These are phyloP conservation scores for Agriopis leucophaearia DNA, from an alignment of 2,888 invertebrate genomes.

Conservation along the genomic window DNA sequence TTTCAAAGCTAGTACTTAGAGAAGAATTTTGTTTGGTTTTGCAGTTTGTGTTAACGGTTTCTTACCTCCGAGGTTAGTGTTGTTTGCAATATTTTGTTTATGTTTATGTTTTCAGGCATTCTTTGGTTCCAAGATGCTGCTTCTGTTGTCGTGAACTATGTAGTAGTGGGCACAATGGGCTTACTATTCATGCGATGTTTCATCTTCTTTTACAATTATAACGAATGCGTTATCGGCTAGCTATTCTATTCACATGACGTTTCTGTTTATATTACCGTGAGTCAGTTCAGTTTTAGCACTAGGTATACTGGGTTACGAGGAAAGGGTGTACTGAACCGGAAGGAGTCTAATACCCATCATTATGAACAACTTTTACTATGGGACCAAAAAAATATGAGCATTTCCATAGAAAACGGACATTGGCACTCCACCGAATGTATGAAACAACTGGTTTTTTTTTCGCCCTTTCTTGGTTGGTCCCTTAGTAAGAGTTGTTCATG, in stretches of 20 bases:
- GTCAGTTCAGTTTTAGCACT: neutral
- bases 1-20: neutral
- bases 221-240: neutral
- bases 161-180: neutral
- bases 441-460: too few relatives aligned
- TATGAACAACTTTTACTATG: too few relatives aligned
- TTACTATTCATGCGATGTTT: neutral
- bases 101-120: slow-evolving; percentile 48
- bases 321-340: too few relatives aligned
- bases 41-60: neutral
- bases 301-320: neutral
- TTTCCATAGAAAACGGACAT: too few relatives aligned
- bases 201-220: neutral
- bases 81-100: slow-evolving; percentile 49
- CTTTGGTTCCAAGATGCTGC: slow-evolving; percentile 56
- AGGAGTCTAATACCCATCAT: too few relatives aligned
- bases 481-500: too few relatives aligned
- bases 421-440: too few relatives aligned
- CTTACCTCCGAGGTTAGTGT: slow-evolving; percentile 1
- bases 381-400: too few relatives aligned
- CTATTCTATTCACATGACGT: neutral
- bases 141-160: slow-evolving; percentile 20
- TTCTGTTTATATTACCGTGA: neutral
- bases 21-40: neutral
- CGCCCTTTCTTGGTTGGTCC: too few relatives aligned